These are phyloP conservation scores for Thamnophis elegans DNA, from an alignment of 2,797 vertebrate species.

Conservation along the genomic window DNA sequence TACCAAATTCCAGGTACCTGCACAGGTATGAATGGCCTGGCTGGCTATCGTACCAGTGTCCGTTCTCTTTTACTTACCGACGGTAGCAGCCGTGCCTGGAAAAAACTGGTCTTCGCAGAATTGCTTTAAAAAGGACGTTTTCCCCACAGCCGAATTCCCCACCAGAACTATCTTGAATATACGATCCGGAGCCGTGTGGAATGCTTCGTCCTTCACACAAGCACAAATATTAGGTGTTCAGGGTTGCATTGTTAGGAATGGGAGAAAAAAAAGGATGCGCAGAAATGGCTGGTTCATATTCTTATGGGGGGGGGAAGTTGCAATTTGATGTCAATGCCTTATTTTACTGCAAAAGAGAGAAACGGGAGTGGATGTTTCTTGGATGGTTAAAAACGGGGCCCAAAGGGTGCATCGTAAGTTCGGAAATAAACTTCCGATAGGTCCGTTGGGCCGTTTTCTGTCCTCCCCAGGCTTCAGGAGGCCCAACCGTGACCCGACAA, in stretches of 20 bases:
- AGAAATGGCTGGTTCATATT: too few species aligned
- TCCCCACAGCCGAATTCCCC: conserved; percentile 90
- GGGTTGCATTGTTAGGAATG: neutral
- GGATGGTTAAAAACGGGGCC: too few species aligned
- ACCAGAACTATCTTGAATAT: conserved; percentile 92
- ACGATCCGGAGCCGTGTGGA: conserved; percentile 73
- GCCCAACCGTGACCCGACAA: too few species aligned
- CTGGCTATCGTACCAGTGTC: too few species aligned
- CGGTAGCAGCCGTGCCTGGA: conserved; percentile 82
- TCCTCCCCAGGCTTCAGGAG: too few species aligned
- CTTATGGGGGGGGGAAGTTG: too few species aligned
- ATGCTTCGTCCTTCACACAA: conserved; percentile 76
- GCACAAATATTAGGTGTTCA: conserved; percentile 36
- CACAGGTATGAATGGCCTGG: neutral
- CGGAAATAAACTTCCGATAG: too few species aligned
- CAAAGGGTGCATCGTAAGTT: too few species aligned
- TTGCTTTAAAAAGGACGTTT: conserved; percentile 85
- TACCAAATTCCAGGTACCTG: neutral
- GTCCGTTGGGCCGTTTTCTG: too few species aligned
- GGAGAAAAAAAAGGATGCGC: neutral
- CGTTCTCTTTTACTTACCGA: conserved; percentile 77
- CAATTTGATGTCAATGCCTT: too few species aligned
- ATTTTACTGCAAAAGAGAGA: too few species aligned
- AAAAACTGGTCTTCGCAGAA: conserved; percentile 85
- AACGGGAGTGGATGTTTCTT: too few species aligned